phyloP scores from a whole-genome alignment of 2,797 vertebrate genomes.

The Sparidentex hasta region DNA sequence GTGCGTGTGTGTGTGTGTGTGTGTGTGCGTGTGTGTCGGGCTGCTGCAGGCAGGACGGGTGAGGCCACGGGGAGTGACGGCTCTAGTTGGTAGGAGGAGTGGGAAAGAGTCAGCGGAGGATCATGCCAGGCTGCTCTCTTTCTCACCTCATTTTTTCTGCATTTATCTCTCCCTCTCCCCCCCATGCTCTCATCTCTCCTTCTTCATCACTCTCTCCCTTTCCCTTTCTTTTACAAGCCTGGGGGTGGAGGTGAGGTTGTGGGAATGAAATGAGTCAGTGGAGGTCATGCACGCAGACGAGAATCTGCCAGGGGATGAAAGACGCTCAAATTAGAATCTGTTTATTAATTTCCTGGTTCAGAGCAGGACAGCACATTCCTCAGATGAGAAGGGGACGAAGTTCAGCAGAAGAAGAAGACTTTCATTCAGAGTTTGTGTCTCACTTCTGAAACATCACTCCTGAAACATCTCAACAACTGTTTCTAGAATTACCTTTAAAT shows the following conservation, averaged over 20 bases:
- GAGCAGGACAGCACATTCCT: constrained; percentile 39
- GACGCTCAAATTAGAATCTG: constrained; percentile 50
- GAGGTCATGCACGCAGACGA: constrained; percentile 40
- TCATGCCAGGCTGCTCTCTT: neutral
- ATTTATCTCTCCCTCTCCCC: neutral
- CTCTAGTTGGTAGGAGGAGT: neutral
- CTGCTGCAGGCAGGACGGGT: neutral
- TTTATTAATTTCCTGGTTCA: constrained; percentile 40
- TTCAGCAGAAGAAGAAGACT: neutral
- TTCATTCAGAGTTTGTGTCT: neutral
- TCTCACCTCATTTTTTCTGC: neutral
- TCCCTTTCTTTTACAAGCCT: neutral
- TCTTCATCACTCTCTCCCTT: neutral
- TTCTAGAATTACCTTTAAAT: no score
- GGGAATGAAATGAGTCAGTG: constrained; percentile 55
- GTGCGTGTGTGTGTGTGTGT: constrained; percentile 37
- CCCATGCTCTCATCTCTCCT: neutral
- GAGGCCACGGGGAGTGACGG: neutral
- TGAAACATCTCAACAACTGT: neutral
- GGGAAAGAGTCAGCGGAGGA: constrained; percentile 35
- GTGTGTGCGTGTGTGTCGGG: constrained; percentile 19
- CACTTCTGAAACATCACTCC: neutral
- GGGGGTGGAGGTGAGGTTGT: neutral
- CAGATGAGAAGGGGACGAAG: constrained; percentile 7
- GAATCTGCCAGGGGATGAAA: constrained; percentile 28